Percentiles rank a stretch among this genome's conserved stretches.
These are phyloP conservation scores for Eueremaeus valkanovi DNA, from an alignment of 2,888 invertebrate species.

Conservation along the genomic window DNA sequence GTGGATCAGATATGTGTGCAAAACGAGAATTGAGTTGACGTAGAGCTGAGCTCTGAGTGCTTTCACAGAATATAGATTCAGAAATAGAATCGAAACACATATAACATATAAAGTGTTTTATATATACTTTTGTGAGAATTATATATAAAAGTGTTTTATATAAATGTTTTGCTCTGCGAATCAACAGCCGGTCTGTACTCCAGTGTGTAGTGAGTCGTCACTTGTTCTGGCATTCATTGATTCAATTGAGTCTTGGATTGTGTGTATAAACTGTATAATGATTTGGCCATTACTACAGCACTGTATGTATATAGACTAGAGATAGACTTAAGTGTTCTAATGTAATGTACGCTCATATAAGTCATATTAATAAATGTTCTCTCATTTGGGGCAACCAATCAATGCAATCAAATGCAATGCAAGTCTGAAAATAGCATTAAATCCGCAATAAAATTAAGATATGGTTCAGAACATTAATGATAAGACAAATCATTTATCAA, in stretches of 20 bases:
- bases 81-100: background rate
- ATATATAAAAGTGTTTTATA: background rate
- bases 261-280: too few species aligned
- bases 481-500: slow-evolving; percentile 31
- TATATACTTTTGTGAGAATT: too few species aligned
- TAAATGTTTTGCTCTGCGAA: background rate
- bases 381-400: slow-evolving; percentile 1
- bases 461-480: slow-evolving; percentile 14
- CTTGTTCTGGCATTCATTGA: background rate
- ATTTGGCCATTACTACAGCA: background rate
- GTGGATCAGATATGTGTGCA: background rate
- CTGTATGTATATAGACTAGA: too few species aligned
- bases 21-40: too few species aligned
- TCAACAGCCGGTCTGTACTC: background rate
- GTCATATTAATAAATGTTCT: background rate
- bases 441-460: slow-evolving; percentile 29
- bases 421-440: background rate
- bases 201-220: too few species aligned
- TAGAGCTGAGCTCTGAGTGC: background rate
- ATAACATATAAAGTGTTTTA: slow-evolving; percentile 9
- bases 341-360: background rate
- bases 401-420: background rate
- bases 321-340: background rate
- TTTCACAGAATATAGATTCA: background rate
- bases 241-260: background rate